phyloP scores from a whole-genome alignment of 2,113 vertebrate species.

The Nettapus auritus region DNA sequence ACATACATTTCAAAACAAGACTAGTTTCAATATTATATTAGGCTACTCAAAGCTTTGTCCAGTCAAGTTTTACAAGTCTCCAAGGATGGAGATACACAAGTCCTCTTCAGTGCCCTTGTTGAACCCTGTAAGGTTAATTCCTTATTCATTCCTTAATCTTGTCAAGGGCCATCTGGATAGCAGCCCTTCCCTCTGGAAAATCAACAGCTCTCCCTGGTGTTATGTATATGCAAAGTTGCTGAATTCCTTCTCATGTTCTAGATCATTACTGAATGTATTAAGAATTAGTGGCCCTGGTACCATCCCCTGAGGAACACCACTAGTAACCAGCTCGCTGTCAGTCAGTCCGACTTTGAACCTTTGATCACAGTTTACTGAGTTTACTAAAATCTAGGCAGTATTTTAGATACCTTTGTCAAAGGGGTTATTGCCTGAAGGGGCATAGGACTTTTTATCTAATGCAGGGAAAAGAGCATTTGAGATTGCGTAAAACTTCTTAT shows the following conservation, averaged over 20 bases:
- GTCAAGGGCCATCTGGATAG: neutral
- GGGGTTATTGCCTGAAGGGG: neutral
- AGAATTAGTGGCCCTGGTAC: neutral
- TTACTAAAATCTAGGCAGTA: neutral
- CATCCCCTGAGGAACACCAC: neutral
- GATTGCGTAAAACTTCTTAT: neutral
- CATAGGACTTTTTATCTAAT: neutral
- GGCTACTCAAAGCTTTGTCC: neutral
- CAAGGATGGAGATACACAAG: neutral
- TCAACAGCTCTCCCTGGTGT: neutral
- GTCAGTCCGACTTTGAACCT: neutral
- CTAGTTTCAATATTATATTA: neutral
- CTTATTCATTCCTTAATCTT: neutral
- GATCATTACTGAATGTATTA: neutral
- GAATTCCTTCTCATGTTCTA: neutral
- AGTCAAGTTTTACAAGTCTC: neutral
- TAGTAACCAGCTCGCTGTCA: neutral
- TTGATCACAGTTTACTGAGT: neutral
- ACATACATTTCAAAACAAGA: rapidly evolving
- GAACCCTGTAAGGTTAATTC: neutral
- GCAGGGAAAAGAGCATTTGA: neutral
- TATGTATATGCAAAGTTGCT: neutral
- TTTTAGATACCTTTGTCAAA: neutral
- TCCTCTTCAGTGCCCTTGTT: neutral
- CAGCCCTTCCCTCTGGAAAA: neutral